These are phyloP conservation scores for Trissolcus japonicus DNA, from an alignment of 2,888 invertebrate genomes.

Conservation along the genomic window DNA sequence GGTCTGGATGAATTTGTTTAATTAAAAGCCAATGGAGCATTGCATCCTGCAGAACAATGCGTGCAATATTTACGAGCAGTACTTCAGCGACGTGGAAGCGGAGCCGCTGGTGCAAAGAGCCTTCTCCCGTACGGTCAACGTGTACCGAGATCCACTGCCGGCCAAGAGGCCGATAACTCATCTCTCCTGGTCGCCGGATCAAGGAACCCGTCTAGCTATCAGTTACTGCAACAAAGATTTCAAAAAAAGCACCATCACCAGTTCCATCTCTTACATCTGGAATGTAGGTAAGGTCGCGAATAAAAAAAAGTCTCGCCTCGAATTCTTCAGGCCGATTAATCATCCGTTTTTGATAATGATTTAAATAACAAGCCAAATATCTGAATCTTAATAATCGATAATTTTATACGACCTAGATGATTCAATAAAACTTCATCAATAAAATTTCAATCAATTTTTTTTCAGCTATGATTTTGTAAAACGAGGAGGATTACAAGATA, in stretches of 20 bases:
- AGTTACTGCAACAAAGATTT: constrained; percentile 81
- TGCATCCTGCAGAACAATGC: constrained; percentile 87
- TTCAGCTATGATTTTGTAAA: neutral
- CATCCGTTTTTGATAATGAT: no score
- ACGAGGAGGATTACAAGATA: neutral
- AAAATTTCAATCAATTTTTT: neutral
- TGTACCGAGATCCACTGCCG: constrained; percentile 81
- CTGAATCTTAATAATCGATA: no score
- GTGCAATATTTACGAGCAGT: constrained; percentile 87
- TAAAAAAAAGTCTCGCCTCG: neutral
- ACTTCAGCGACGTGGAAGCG: constrained; percentile 80
- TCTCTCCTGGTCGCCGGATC: constrained; percentile 85
- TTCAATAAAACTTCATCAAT: neutral
- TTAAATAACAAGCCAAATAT: no score
- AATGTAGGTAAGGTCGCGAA: constrained; percentile 77
- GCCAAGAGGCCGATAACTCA: constrained; percentile 79
- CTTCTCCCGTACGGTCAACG: constrained; percentile 81
- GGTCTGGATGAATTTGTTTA: constrained; percentile 23
- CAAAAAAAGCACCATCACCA: constrained; percentile 73
- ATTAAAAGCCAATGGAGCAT: constrained; percentile 80
- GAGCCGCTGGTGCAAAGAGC: constrained; percentile 79
- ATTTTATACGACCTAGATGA: no score
- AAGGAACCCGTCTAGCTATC: constrained; percentile 81
- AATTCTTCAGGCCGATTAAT: no score
- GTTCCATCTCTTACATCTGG: constrained; percentile 82